Evolutionary conservation across 2,797 vertebrate genomes (phyloP).

Genomic region (Orestias chungarensis): DNA sequence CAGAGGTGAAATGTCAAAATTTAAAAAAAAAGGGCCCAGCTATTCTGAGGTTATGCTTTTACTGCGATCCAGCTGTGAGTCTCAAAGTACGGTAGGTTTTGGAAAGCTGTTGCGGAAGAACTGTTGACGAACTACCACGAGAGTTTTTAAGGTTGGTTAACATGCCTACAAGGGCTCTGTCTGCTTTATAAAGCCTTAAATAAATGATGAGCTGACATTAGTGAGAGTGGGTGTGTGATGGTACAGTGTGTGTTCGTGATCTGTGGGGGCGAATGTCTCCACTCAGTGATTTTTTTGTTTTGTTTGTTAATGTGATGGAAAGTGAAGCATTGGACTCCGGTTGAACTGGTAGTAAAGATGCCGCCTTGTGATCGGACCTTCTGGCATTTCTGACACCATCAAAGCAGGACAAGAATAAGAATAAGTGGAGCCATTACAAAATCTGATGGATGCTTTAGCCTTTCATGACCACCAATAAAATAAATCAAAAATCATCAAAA

Average conservation of each 20-base stretch:
- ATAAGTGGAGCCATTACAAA: not conserved
- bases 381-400: conserved; percentile 5
- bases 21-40: conserved; percentile 37
- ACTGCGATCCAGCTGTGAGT: conserved; percentile 29
- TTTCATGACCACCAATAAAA: no score
- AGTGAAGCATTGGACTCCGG: conserved; percentile 46
- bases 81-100: conserved; percentile 6
- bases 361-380: not conserved
- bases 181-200: conserved; percentile 41
- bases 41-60: conserved; percentile 34
- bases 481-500: no score
- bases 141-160: conserved; percentile 23
- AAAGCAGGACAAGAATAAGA: not conserved
- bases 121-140: not conserved
- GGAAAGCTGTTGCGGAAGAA: not conserved
- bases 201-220: conserved; percentile 48
- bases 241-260: not conserved
- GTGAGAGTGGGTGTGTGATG: conserved; percentile 12
- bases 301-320: conserved; percentile 46
- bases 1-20: conserved; percentile 22
- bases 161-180: conserved; percentile 34
- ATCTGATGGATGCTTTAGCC: not conserved
- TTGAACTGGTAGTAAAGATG: conserved; percentile 41
- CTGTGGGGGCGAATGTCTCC: conserved; percentile 12
- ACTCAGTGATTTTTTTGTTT: conserved; percentile 19